Percentiles rank a stretch among this genome's conserved stretches.
Evolutionary conservation across 1,140 invertebrate genomes (phyloP).

Genomic region (Papilio helenus): DNA sequence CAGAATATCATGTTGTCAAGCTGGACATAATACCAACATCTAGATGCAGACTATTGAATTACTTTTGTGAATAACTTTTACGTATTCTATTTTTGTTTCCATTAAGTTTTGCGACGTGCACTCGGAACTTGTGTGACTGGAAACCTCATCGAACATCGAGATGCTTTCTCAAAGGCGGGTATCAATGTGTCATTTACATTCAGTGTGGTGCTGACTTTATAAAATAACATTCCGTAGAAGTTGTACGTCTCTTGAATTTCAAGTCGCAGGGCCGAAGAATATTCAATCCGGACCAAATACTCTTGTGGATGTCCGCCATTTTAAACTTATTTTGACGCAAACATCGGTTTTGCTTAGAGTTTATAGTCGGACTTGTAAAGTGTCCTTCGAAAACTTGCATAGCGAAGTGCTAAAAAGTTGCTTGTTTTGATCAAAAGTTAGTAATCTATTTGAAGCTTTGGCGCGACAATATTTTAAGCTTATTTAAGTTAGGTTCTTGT

Average conservation of each 20-base stretch:
- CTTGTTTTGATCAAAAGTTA: background rate
- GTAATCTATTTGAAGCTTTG: background rate
- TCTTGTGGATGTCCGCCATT: conserved; percentile 17
- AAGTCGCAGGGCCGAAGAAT: conserved; percentile 26
- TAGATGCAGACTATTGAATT: conserved; percentile 5
- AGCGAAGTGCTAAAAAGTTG: background rate
- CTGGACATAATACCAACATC: background rate
- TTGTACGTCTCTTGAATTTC: conserved; percentile 37
- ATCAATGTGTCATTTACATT: conserved; percentile 34
- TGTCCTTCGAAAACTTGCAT: conserved; percentile 15
- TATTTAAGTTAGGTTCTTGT: background rate
- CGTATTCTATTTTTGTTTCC: conserved; percentile 14
- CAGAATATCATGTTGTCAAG: background rate
- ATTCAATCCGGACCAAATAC: conserved; percentile 28
- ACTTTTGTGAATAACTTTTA: background rate
- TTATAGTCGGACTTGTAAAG: conserved; percentile 21
- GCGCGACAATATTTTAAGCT: background rate
- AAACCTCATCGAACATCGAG: conserved; percentile 13
- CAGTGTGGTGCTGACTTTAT: conserved; percentile 32
- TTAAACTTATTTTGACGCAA: conserved; percentile 33
- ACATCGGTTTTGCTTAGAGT: background rate
- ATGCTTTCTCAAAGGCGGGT: conserved; percentile 18
- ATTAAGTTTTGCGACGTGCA: conserved; percentile 16
- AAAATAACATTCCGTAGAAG: conserved; percentile 33
- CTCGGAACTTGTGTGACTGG: conserved; percentile 14